Conservation (phyloP, 2,797 vertebrate genomes). For the Macroramphosus scolopax region DNA sequence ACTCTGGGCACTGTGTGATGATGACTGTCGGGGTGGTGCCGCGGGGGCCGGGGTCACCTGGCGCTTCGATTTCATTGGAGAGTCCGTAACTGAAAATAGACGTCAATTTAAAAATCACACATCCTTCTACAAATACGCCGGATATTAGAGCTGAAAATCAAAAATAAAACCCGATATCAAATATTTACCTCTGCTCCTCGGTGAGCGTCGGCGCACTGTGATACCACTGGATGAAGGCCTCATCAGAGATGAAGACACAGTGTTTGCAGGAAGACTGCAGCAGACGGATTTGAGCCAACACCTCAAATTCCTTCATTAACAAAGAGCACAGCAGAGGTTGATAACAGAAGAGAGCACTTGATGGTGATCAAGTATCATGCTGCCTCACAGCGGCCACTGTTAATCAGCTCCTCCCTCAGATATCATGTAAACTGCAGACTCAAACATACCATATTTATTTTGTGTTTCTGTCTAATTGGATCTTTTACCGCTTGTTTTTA, state of each 20-base stretch:
- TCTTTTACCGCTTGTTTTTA: not conserved
- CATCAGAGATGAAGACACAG: constrained; percentile 77
- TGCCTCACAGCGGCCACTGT: constrained; percentile 9
- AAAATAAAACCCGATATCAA: not conserved
- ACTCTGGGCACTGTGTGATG: constrained; percentile 89
- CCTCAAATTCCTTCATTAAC: constrained; percentile 88
- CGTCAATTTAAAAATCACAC: not conserved
- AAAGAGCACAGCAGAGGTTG: constrained; percentile 30
- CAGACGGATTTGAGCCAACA: constrained; percentile 86
- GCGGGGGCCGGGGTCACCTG: constrained; percentile 74
- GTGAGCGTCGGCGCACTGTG: constrained; percentile 77
- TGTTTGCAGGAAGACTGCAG: constrained; percentile 88
- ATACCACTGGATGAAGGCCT: constrained; percentile 84
- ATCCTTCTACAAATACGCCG: not conserved
- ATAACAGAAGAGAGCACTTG: constrained; percentile 2
- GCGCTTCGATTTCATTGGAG: constrained; percentile 86
- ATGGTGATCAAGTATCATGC: constrained; percentile 1
- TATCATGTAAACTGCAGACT: constrained; percentile 14
- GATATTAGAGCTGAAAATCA: not conserved
- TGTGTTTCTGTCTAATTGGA: not conserved
- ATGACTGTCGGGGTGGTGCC: constrained; percentile 80
- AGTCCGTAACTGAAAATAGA: constrained; percentile 81
- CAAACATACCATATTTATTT: constrained; percentile 9
- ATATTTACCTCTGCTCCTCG: constrained; percentile 83
- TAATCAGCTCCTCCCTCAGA: constrained; percentile 29